Evolutionary conservation across 2,888 invertebrate species (phyloP).

Genomic region (Allolobophora icterica): DNA sequence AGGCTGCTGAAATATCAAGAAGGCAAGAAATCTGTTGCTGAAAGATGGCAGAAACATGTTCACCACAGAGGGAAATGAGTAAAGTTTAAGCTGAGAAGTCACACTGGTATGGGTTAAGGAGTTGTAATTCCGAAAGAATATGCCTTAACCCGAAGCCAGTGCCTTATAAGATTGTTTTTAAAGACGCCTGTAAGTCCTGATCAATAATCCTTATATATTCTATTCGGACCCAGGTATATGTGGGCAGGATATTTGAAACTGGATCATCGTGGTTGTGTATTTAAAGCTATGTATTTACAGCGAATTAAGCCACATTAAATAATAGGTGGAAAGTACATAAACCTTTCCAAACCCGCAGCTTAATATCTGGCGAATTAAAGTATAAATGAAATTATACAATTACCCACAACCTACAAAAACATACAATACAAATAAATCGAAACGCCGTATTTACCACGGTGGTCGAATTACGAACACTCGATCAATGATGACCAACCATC

Average conservation of each 20-base stretch:
- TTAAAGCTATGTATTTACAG: not conserved
- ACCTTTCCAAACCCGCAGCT: slow-evolving; percentile 1
- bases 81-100: no score
- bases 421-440: not conserved
- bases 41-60: no score
- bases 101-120: no score
- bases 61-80: no score
- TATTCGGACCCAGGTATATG: no score
- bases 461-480: not conserved
- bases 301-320: not conserved
- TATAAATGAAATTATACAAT: slow-evolving; percentile 6
- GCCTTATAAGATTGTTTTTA: no score
- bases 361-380: not conserved
- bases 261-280: not conserved
- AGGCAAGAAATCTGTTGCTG: no score
- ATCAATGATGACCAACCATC: not conserved
- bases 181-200: no score
- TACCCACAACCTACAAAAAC: not conserved
- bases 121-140: no score
- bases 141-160: no score
- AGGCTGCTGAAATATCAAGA: no score
- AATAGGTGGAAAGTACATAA: not conserved
- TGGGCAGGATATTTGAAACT: not conserved
- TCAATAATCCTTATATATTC: no score
- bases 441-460: not conserved